Evolutionary conservation across 2,888 invertebrate species (phyloP), one percentile per base, ranked within the genome.

Genomic region (Drosophila conformis): DNA sequence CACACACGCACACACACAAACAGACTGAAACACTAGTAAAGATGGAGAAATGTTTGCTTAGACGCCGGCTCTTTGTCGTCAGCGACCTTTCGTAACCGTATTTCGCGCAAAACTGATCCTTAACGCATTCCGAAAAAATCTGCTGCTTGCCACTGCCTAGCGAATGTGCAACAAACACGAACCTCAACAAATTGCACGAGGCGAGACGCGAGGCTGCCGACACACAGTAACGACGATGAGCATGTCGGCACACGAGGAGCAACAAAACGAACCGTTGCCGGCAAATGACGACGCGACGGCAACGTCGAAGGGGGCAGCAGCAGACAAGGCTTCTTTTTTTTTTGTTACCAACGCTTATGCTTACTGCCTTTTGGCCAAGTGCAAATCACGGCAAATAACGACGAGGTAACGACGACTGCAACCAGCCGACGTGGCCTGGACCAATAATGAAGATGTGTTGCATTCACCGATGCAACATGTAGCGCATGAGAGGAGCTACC

Each of bases 51-150:
- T 82, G 71, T 88, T 87, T 77, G 65, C 69, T 83, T 66, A 69
- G 78, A 83, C 74, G 76, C 83, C 90, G 86, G 83, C 70, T 75
- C 69, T 80, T 77, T 75, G 80, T 84, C 89, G 82, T 79, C 80
- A 81, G 89, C 91, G 81, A 91, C 88, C 93, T 92, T 90, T 91
- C 92, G 91, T 92, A 90, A 90, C 91, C 90, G 92, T 92, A 91
- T 91, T 92, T 93, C 93, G 92, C 93, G 92, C 87, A 92, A 89
- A 92, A 93, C 93, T 93, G 93, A 91, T 91, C 91, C 91, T 91
- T 90, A 91, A 90, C 90, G 90, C 89, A 91, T 91, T 91, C 90
- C 90, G 91, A 91, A 92, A 91, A 90, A 90, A 88, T 74, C 78
- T 69, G 63, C 80, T 86, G 85, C 84, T 83, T 73, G 81, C 80